A percentile compares a stretch with the other conserved stretches of the same genome.
These are phyloP conservation scores for Aphaenogaster ashmeadi DNA, from an alignment of 1,140 invertebrate genomes.

Conservation along the genomic window DNA sequence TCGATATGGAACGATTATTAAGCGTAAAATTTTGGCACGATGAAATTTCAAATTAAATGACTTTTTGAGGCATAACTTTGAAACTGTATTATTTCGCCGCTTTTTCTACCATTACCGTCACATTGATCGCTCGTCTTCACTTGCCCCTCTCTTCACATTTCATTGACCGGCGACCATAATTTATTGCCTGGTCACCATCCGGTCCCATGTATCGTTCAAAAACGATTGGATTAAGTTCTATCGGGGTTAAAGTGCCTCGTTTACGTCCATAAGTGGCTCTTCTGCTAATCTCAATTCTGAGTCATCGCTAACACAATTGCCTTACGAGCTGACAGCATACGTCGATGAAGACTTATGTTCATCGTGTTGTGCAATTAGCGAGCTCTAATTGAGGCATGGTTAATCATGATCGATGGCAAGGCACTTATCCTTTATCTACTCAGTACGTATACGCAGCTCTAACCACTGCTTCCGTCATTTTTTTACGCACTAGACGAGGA, in stretches of 20 bases:
- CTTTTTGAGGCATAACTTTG: background rate
- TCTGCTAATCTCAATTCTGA: conserved; percentile 62
- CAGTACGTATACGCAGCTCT: background rate
- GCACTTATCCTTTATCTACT: conserved; percentile 41
- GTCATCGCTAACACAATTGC: conserved; percentile 60
- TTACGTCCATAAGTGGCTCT: conserved; percentile 58
- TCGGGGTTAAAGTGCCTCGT: conserved; percentile 71
- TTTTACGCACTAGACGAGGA: background rate
- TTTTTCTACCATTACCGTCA: background rate
- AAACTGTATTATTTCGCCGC: background rate
- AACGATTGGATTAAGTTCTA: conserved; percentile 71
- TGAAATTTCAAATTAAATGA: conserved; percentile 30
- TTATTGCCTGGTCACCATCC: conserved; percentile 59
- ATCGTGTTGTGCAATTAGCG: conserved; percentile 49
- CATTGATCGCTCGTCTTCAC: background rate
- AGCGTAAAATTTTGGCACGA: background rate
- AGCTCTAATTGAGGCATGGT: conserved; percentile 48
- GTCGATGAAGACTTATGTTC: conserved; percentile 52
- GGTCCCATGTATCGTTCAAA: conserved; percentile 51
- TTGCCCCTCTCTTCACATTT: conserved; percentile 14
- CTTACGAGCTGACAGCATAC: conserved; percentile 31
- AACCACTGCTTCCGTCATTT: conserved; percentile 1
- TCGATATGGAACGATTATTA: background rate
- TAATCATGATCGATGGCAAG: conserved; percentile 42
- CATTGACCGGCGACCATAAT: conserved; percentile 63